phyloP scores from a whole-genome alignment of 2,888 invertebrate genomes.

The Apodemia hepburni region DNA sequence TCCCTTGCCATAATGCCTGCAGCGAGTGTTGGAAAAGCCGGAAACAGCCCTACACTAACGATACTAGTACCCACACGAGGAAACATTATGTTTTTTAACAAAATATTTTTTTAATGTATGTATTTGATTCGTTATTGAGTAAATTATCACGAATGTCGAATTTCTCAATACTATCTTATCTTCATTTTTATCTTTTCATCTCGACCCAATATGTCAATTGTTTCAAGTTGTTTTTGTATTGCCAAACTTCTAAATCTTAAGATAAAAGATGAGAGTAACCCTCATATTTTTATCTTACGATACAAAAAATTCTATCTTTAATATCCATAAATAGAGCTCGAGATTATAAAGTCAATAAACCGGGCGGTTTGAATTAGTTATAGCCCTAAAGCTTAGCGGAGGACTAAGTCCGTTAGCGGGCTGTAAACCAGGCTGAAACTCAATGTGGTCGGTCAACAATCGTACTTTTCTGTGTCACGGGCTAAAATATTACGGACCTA shows the following conservation, averaged over 20 bases:
- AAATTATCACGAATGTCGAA: neutral
- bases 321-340: neutral
- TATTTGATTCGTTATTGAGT: neutral
- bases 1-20: constrained; percentile 27
- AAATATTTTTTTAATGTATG: neutral
- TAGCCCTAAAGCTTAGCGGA: too few species aligned
- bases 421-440: neutral
- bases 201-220: constrained; percentile 9
- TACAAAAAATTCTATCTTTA: neutral
- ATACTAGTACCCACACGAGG: constrained; percentile 21
- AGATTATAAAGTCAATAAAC: neutral
- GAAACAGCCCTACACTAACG: constrained; percentile 26
- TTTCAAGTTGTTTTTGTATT: constrained; percentile 7
- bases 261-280: constrained; percentile 5
- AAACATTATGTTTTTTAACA: constrained; percentile 17
- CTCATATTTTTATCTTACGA: too few species aligned
- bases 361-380: too few species aligned
- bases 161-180: constrained; percentile 10
- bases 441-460: neutral
- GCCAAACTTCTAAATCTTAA: constrained; percentile 6
- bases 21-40: constrained; percentile 26
- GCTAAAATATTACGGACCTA: constrained; percentile 3
- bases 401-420: neutral
- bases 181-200: neutral
- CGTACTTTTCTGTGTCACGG: constrained; percentile 2